Evolutionary conservation across 2,888 invertebrate genomes (phyloP).

Genomic region (Stictocephala bisonia): DNA sequence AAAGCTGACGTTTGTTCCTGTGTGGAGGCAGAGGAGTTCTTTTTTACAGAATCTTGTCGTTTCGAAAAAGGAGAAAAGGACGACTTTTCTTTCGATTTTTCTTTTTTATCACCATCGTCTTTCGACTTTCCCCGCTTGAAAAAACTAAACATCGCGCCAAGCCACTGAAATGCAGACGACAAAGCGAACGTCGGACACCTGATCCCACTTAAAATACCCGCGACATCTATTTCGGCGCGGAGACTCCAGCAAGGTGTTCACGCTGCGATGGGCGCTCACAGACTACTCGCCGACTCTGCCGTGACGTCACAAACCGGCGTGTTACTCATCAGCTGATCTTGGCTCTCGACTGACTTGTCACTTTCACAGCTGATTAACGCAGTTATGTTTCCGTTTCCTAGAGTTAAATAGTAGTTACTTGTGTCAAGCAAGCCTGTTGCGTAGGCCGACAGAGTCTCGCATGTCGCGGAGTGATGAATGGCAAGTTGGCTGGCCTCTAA

Average conservation of each 20-base stretch:
- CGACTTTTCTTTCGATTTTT: constrained; percentile 40
- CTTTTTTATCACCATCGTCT: constrained; percentile 42
- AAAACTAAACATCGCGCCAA: constrained; percentile 43
- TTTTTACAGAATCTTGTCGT: constrained; percentile 16
- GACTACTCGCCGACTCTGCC: constrained; percentile 7
- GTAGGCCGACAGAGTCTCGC: neutral
- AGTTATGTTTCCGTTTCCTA: neutral
- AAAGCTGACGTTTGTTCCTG: neutral
- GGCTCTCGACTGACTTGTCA: neutral
- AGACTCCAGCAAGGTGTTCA: neutral
- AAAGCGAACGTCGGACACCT: constrained; percentile 29
- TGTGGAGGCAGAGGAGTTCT: neutral
- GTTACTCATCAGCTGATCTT: neutral
- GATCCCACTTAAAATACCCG: constrained; percentile 30
- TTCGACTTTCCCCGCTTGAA: constrained; percentile 46
- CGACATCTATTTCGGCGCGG: constrained; percentile 33
- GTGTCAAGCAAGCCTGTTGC: neutral
- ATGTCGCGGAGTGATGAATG: neutral
- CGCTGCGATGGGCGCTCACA: neutral
- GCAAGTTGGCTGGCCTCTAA: too few species aligned
- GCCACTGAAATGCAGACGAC: constrained; percentile 11
- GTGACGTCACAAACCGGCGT: constrained; percentile 30
- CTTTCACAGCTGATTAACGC: neutral
- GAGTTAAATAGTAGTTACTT: neutral
- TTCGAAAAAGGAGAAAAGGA: constrained; percentile 36